These are phyloP conservation scores for Ormyrus thymus DNA, from an alignment of 2,888 invertebrate species.

Conservation along the genomic window DNA sequence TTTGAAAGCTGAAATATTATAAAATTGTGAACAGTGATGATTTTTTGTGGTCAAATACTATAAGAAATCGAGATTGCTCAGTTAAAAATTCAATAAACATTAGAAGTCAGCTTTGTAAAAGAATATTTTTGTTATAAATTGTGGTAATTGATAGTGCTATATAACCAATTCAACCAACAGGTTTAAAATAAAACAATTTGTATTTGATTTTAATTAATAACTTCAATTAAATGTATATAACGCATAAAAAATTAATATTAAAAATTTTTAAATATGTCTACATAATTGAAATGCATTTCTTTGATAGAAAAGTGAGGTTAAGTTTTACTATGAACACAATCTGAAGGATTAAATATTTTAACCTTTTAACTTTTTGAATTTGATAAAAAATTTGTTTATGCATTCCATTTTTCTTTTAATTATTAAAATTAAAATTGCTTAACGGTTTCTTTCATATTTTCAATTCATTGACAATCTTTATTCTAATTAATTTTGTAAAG, in stretches of 20 bases:
- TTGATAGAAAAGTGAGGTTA: constrained; percentile 35
- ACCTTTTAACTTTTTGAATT: not conserved
- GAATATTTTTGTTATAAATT: too few relatives aligned
- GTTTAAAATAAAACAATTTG: not conserved
- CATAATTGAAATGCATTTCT: not conserved
- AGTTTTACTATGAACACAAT: constrained; percentile 26
- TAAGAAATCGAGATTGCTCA: not conserved
- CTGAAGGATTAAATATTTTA: not conserved
- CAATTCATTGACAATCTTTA: too few relatives aligned
- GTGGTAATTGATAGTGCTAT: too few relatives aligned
- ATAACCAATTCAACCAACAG: too few relatives aligned
- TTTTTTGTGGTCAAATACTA: constrained; percentile 31
- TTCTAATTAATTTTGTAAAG: too few relatives aligned
- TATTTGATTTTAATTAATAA: not conserved
- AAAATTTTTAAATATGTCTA: too few relatives aligned
- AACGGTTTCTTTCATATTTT: too few relatives aligned
- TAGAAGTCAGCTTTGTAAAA: too few relatives aligned
- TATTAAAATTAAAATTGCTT: not conserved
- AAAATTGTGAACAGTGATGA: not conserved
- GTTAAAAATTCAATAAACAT: not conserved
- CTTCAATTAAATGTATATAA: not conserved
- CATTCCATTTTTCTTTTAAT: not conserved
- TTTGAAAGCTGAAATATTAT: constrained; percentile 29
- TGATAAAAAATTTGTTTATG: not conserved
- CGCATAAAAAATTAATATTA: too few relatives aligned